Conservation (phyloP, 2,888 invertebrate species). For the Argynnis bischoffii region DNA sequence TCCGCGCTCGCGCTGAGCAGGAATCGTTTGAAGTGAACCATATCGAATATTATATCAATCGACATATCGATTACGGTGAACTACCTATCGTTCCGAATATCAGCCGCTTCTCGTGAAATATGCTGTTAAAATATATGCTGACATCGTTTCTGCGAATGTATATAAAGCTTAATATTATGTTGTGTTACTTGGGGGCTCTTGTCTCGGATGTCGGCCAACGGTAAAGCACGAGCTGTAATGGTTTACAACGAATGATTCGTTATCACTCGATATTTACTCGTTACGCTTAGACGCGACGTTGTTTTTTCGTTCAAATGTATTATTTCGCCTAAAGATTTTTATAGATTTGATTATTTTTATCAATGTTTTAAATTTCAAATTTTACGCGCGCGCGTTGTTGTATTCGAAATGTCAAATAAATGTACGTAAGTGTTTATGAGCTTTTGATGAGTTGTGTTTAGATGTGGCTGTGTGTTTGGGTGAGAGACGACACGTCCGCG, state of each 20-base stretch:
- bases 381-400: slow-evolving; percentile 6
- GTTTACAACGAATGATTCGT: neutral
- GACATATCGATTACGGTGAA: slow-evolving; percentile 29
- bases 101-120: neutral
- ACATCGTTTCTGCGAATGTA: neutral
- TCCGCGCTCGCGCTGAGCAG: neutral
- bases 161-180: neutral
- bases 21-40: slow-evolving; percentile 7
- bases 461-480: no score
- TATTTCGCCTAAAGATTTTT: neutral
- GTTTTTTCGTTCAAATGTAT: neutral
- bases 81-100: neutral
- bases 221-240: neutral
- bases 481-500: no score
- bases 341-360: slow-evolving; percentile 16
- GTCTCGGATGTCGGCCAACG: neutral
- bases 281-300: neutral
- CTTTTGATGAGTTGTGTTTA: no score
- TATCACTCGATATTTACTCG: neutral
- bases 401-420: slow-evolving; percentile 3
- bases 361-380: slow-evolving; percentile 17
- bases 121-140: neutral
- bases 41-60: slow-evolving; percentile 30
- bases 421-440: neutral
- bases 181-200: neutral